Conservation (phyloP, 2,888 invertebrate species). For the Mallateleia sp. region DNA sequence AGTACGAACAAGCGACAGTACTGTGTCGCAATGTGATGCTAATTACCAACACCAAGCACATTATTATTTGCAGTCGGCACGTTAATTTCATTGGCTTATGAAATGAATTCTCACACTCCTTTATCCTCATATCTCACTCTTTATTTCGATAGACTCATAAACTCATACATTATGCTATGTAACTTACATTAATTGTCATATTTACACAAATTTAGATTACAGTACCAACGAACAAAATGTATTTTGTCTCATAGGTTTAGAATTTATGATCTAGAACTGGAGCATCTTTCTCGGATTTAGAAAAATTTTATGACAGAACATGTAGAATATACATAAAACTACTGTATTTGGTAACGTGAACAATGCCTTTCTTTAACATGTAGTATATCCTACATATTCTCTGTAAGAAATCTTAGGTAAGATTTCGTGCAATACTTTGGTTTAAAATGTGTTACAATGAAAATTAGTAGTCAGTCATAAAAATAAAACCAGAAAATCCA, state of each 20-base stretch:
- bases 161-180: slow-evolving; percentile 84
- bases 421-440: slow-evolving; percentile 54
- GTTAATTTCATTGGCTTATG: slow-evolving; percentile 84
- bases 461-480: slow-evolving; percentile 25
- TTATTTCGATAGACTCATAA: slow-evolving; percentile 84
- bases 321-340: slow-evolving; percentile 15
- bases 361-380: slow-evolving; percentile 50
- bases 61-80: slow-evolving; percentile 83
- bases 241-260: not conserved
- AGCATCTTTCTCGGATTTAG: slow-evolving; percentile 2
- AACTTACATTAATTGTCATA: slow-evolving; percentile 84
- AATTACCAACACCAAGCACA: slow-evolving; percentile 86
- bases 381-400: slow-evolving; percentile 41
- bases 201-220: slow-evolving; percentile 81
- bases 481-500: not conserved
- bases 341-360: slow-evolving; percentile 34
- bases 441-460: slow-evolving; percentile 32
- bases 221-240: not conserved
- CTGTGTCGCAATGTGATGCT: slow-evolving; percentile 86
- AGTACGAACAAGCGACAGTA: slow-evolving; percentile 69
- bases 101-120: slow-evolving; percentile 88
- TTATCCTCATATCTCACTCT: slow-evolving; percentile 84
- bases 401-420: slow-evolving; percentile 38
- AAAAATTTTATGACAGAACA: slow-evolving; percentile 23
- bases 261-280: no score